A percentile compares a stretch with the other conserved stretches of the same genome.
Evolutionary conservation across 2,797 vertebrate genomes (phyloP).

Genomic region (Nasua narica): DNA sequence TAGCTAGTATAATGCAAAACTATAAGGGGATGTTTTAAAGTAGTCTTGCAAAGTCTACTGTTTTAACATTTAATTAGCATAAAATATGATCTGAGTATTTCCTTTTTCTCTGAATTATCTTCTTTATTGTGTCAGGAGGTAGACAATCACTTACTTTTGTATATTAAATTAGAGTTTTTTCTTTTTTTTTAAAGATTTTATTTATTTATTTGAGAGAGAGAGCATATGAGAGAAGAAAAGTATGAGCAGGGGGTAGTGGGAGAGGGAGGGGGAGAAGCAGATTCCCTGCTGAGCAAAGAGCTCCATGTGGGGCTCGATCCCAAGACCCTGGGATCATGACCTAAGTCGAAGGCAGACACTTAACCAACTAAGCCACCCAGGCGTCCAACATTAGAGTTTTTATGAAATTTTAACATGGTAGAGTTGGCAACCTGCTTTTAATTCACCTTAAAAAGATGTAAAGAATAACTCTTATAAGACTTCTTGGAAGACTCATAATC

Average conservation of each 20-base stretch:
- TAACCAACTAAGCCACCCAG: too few relatives aligned
- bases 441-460: background rate
- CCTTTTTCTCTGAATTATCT: background rate
- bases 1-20: background rate
- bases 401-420: background rate
- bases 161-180: background rate
- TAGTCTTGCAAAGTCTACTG: background rate
- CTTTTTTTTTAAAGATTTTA: too few relatives aligned
- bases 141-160: background rate
- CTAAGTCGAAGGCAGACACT: too few relatives aligned
- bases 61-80: background rate
- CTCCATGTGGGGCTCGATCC: too few relatives aligned
- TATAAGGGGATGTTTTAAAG: background rate
- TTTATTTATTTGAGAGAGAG: too few relatives aligned
- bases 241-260: too few relatives aligned
- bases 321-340: too few relatives aligned
- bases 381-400: too few relatives aligned
- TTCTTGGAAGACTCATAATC: background rate
- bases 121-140: background rate
- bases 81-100: background rate
- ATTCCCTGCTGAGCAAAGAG: too few relatives aligned
- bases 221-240: too few relatives aligned
- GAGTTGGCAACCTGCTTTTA: background rate
- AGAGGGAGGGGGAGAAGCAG: too few relatives aligned
- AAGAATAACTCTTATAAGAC: background rate